Base-by-base conservation (phyloP, 2,888 invertebrate species). In the Papilio elwesi region DNA sequence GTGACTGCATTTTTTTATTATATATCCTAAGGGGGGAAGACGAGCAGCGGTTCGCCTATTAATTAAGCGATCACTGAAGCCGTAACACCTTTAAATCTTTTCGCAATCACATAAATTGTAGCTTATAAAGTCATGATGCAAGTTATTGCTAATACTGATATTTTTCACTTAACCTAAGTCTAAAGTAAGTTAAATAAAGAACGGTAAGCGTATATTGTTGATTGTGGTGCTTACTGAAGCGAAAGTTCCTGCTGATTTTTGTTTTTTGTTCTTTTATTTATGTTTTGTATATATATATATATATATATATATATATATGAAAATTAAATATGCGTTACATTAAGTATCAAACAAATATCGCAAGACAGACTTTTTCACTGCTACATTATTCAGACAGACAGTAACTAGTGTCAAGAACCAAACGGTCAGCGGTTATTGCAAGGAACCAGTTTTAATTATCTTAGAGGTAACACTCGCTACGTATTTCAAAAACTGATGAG, bases 81-180 rank as follows among this genome's bases (percentile, higher is more conserved):
- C 26, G n/a, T n/a, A n/a, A n/a, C 26, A 26, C 4, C 2, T 4
- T 26, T 2, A 26, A 26, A 26, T 2, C 4, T 26, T 26, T 26
- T 1, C 26, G 26, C 26, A 2, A 26, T 26, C 4, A 26, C 26
- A 26, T 26, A 26, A 51, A 51, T 7, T 4, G 13, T 5, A 13
- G 12, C 57, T 57, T 57, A 57, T 57, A 57, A 57, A 57, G 36
- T 57, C 26, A 26, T 26, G 4, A 26, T 26, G 4, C 26, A 26
- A 26, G 36, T 57, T 57, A n/a, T n/a, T n/a, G n/a, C n/a, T n/a
- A n/a, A 59, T n/a, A 59, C 38, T 59, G 38, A 69, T 63, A 51
- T 63, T n/a, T 51, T 69, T 63, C 38, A 62, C 13, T 51, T 69
- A 63, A 69, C n/a, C 11, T 36, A 63, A 69, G 69, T 63, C 62